Base-by-base conservation (phyloP, 2,888 invertebrate species). In the Girardia tigrina region DNA sequence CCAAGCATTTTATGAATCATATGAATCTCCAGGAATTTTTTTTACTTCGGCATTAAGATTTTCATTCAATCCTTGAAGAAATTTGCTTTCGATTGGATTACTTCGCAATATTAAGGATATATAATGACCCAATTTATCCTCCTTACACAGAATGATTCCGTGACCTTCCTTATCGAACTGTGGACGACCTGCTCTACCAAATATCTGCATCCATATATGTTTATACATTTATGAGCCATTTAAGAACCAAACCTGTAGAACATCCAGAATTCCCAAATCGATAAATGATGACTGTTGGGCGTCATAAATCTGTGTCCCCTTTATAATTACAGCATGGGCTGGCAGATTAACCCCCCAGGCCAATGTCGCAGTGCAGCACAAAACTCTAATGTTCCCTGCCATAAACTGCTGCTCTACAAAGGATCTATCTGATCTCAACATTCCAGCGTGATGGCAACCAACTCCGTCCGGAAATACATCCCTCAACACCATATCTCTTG, bases 281-380 rank as follows among this genome's bases (percentile, higher is more conserved):
- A 95, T 90, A 85, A 93, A 95, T 0, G 90, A 87, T 1, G 97
- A 94, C 81, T 90, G 91, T 79, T 92, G 92, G 27, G 95, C 90
- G 85, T 98, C 94, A 84, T 98, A 99, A 78, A 98, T 90, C 84
- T 94, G 93, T 8, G 98, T 99, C 28, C 94, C 93, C 85, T 91
- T 89, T 78, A 94, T 94, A 72, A 98, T 89, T 78, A 98, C 97
- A 29, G 93, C 95, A 83, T 97, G 95, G 0, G 98, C 98, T 0
- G 98, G 98, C 78, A 99, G 87, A 86, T 99, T 99, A 2, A 99
- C 97, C 79, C 98, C 98, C 98, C 98, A 99, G 28, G 98, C 98
- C 29, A 99, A 86, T 0, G 98, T 99, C 0, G 98, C 91, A 0
- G 98, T 99, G 83, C 97, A 97, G 8, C 94, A 91, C 0, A 99